Conservation (phyloP, 2,797 vertebrate genomes). For the Taenioides sp. region DNA sequence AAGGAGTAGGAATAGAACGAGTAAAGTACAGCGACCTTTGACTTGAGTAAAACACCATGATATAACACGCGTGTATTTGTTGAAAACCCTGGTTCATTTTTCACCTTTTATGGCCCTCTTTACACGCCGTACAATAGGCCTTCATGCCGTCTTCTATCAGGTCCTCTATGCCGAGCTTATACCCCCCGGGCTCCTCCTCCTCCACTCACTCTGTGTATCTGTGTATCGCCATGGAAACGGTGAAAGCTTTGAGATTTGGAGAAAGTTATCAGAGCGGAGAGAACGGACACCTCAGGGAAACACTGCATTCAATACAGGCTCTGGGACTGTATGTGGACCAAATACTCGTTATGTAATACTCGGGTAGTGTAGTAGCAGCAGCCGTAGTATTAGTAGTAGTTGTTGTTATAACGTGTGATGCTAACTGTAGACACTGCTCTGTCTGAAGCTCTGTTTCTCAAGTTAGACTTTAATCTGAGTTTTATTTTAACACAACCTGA, state of each 20-base stretch:
- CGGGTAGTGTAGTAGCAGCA: background rate
- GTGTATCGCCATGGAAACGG: background rate
- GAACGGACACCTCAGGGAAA: background rate
- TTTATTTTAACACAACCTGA: no score
- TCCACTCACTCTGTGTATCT: background rate
- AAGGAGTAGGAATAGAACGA: no score
- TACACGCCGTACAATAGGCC: background rate
- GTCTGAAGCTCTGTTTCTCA: no score
- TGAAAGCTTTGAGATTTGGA: background rate
- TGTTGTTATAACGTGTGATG: no score
- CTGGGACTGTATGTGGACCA: no score
- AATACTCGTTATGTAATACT: background rate
- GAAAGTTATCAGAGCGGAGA: constrained; percentile 12
- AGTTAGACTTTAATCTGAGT: no score
- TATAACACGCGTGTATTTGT: no score
- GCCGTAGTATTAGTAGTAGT: background rate
- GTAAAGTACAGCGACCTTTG: no score
- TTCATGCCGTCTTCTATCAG: background rate
- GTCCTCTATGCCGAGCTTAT: background rate
- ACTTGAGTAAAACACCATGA: no score
- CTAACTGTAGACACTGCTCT: no score
- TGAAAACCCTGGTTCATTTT: no score
- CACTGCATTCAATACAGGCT: background rate
- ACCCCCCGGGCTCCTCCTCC: background rate
- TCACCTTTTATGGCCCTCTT: background rate